Base-by-base conservation (phyloP, 2,888 invertebrate genomes). In the Zaprionus obscuricornis region DNA sequence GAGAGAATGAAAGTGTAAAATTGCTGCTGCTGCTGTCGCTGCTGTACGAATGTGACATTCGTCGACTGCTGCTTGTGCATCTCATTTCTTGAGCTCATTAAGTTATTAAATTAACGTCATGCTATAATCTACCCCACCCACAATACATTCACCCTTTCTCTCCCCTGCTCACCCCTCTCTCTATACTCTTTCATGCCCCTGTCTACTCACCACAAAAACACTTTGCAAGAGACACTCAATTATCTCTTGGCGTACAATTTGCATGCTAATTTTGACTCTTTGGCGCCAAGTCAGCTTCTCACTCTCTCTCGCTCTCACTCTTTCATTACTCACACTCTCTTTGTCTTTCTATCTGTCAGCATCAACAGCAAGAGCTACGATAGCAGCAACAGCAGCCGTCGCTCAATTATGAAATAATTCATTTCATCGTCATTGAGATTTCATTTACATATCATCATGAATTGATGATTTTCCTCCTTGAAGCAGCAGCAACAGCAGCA, bases 91-190 rank as follows among this genome's bases (percentile, higher is more conserved):
- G 56, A 51, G 72, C 65, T 62, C 74, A 63, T 75, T 72, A 54
- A 69, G 34, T 69, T 81, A 79, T 76, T 79, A 73, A 76, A 58
- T 76, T 76, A 76, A 68, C 52, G 47, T 59, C 11, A 47, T 67
- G 57, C 78, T 49, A 66, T 68, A 36, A 62, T 63, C 39, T 26
- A 43, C 45, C 26, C 34, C 31, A 17, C 45, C 16, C 26, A n/a
- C n/a, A n/a, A n/a, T n/a, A n/a, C n/a, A n/a, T n/a, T 14, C 39
- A 6, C n/a, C 37, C 10, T 20, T 6, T 24, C 4, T 0, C n/a
- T 2, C 10, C 11, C 27, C 17, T 4, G 45, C 17, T n/a, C 13
- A n/a, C 46, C 36, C 34, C 39, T n/a, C n/a, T n/a, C n/a, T n/a
- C n/a, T n/a, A n/a, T n/a, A n/a, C n/a, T n/a, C n/a, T n/a, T n/a